These are phyloP conservation scores for Graphium colonna DNA, from an alignment of 2,888 invertebrate species.

Conservation along the genomic window DNA sequence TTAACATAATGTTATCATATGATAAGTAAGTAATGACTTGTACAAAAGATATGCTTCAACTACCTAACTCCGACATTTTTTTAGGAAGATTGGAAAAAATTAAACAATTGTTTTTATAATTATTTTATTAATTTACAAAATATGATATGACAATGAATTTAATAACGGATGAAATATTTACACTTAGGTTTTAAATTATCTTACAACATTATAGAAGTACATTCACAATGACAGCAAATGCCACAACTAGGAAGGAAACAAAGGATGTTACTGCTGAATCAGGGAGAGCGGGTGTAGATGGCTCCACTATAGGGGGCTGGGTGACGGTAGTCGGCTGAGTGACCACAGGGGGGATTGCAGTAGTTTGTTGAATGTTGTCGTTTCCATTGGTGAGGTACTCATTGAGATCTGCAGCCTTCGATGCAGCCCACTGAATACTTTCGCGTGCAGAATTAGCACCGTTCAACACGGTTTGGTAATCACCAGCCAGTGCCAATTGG, in stretches of 20 bases:
- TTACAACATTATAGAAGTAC: slow-evolving; percentile 38
- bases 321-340: slow-evolving; percentile 31
- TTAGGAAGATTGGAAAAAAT: background rate
- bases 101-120: background rate
- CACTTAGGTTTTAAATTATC: background rate
- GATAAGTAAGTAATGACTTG: too few species aligned
- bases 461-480: slow-evolving; percentile 34
- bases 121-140: background rate
- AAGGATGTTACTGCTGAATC: slow-evolving; percentile 47
- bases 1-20: too few species aligned
- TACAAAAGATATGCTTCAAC: too few species aligned
- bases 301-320: slow-evolving; percentile 35
- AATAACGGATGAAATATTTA: background rate
- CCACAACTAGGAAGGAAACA: slow-evolving; percentile 42
- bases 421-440: slow-evolving; percentile 44
- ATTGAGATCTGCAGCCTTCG: slow-evolving; percentile 40
- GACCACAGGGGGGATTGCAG: slow-evolving; percentile 22
- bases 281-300: slow-evolving; percentile 47
- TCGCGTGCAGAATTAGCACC: slow-evolving; percentile 37
- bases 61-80: too few species aligned
- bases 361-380: slow-evolving; percentile 25
- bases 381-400: slow-evolving; percentile 44
- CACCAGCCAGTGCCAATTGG: slow-evolving; percentile 34
- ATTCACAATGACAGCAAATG: slow-evolving; percentile 41
- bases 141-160: background rate